These are phyloP conservation scores for Campoletis raptor DNA, from an alignment of 2,888 invertebrate genomes.

Conservation along the genomic window DNA sequence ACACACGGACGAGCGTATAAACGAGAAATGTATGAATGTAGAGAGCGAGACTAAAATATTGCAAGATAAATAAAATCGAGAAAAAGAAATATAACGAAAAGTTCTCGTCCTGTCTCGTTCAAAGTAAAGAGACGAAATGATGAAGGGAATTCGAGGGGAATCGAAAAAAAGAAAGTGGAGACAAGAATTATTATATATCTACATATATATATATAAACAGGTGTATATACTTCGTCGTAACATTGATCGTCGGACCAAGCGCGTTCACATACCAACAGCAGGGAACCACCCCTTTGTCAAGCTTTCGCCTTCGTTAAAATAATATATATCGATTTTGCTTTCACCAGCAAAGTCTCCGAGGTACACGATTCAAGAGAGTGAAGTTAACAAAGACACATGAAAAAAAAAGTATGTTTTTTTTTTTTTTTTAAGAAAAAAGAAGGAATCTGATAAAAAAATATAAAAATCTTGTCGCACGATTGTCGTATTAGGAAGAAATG, in stretches of 20 bases:
- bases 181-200: constrained; percentile 20
- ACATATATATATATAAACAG: constrained; percentile 40
- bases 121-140: constrained; percentile 48
- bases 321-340: constrained; percentile 80
- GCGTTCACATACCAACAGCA: constrained; percentile 24
- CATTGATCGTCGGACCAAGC: constrained; percentile 57
- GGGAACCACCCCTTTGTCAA: constrained; percentile 74
- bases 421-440: too few species aligned
- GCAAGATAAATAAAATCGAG: constrained; percentile 19
- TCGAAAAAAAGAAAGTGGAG: constrained; percentile 47
- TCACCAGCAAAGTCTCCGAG: constrained; percentile 45
- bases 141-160: constrained; percentile 22
- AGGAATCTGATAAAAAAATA: too few species aligned
- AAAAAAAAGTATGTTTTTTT: background rate
- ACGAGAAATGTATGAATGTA: constrained; percentile 3
- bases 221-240: constrained; percentile 65
- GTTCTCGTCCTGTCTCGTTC: constrained; percentile 30
- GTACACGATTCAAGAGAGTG: background rate
- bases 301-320: constrained; percentile 77
- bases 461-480: too few species aligned
- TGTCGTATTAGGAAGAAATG: too few species aligned
- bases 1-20: background rate
- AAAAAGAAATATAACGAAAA: background rate
- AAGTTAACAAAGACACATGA: background rate
- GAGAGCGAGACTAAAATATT: constrained; percentile 44